Evolutionary conservation across 1,140 invertebrate species (phyloP).

Genomic region (Anoplolepis gracilipes): DNA sequence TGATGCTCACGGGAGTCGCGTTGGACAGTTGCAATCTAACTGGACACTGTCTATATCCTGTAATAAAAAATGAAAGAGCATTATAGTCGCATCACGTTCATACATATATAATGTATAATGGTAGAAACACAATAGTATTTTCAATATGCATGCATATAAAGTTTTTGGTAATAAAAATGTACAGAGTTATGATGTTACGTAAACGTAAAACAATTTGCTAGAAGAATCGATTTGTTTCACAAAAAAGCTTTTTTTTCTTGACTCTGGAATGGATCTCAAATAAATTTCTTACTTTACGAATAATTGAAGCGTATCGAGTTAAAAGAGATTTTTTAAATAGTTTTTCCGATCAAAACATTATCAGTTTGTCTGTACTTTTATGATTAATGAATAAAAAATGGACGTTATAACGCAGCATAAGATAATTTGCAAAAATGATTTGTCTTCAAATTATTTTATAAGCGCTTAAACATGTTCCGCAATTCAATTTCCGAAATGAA

Average conservation of each 20-base stretch:
- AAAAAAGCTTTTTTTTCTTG: not conserved
- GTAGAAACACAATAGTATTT: not conserved
- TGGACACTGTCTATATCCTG: constrained; percentile 85
- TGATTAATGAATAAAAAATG: constrained; percentile 9
- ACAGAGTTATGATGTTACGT: not conserved
- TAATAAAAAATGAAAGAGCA: constrained; percentile 52
- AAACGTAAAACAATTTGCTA: not conserved
- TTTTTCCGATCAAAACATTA: too few relatives aligned
- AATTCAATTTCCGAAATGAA: constrained; percentile 9
- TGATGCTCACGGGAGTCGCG: constrained; percentile 84
- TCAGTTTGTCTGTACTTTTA: not conserved
- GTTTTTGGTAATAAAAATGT: not conserved
- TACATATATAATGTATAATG: not conserved
- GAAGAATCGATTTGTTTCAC: constrained; percentile 3
- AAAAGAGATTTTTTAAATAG: too few relatives aligned
- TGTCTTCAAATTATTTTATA: not conserved
- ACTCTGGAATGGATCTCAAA: not conserved
- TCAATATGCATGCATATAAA: constrained; percentile 4
- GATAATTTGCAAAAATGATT: not conserved
- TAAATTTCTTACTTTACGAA: not conserved
- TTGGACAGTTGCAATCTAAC: constrained; percentile 85
- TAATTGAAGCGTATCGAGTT: too few relatives aligned
- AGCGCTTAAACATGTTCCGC: not conserved
- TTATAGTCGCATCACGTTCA: constrained; percentile 2
- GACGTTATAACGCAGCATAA: not conserved